phyloP scores from a whole-genome alignment of 2,113 vertebrate species.

The Piliocolobus tephrosceles region DNA sequence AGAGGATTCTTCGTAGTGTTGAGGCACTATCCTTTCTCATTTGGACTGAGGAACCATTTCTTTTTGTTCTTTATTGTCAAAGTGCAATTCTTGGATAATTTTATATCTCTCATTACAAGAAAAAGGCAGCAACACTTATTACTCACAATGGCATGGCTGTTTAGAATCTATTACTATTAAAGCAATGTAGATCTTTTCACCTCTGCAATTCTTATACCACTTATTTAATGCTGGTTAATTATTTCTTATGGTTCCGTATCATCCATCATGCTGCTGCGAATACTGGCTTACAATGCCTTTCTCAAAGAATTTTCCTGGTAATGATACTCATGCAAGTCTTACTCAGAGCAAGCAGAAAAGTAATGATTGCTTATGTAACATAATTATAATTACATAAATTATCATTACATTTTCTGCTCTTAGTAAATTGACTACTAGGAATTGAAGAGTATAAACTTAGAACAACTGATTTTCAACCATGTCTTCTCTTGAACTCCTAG shows the following conservation, averaged over 20 bases:
- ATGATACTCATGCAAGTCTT: background rate
- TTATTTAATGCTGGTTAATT: background rate
- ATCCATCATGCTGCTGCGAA: background rate
- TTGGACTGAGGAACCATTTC: background rate
- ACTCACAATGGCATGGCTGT: background rate
- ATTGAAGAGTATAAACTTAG: background rate
- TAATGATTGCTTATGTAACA: background rate
- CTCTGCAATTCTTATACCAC: background rate
- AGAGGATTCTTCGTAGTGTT: background rate
- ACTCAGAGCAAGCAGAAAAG: background rate
- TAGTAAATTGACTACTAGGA: background rate
- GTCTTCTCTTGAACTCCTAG: background rate
- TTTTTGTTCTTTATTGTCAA: background rate
- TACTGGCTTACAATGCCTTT: background rate
- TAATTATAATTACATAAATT: too few species aligned
- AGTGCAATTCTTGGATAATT: background rate
- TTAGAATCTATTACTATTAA: background rate
- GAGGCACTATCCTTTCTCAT: background rate
- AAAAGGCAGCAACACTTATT: background rate
- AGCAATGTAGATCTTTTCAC: background rate
- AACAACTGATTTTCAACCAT: background rate
- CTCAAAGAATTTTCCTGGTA: background rate
- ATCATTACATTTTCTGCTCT: background rate
- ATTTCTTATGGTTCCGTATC: background rate
- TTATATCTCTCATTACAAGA: background rate